These are phyloP conservation scores for Falco columbarius DNA, from an alignment of 2,797 vertebrate genomes.

Conservation along the genomic window DNA sequence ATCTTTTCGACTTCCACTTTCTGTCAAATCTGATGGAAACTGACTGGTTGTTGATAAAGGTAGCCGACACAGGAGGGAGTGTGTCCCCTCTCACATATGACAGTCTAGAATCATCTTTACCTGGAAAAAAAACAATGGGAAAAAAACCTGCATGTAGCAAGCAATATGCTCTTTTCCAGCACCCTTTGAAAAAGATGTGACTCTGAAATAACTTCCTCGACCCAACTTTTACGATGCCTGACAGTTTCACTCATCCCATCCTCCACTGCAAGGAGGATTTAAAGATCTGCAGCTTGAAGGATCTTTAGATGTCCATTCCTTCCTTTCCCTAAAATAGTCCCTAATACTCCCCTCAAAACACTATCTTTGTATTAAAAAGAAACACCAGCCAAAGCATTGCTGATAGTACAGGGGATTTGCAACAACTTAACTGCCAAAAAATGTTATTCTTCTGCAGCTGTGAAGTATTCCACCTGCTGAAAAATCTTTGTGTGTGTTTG, in stretches of 20 bases:
- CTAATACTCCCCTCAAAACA: neutral
- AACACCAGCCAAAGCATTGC: neutral
- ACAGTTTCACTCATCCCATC: neutral
- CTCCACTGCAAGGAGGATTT: neutral
- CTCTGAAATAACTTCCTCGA: neutral
- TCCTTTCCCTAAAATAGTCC: neutral
- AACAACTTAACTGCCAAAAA: neutral
- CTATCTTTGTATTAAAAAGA: neutral
- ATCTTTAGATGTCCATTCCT: neutral
- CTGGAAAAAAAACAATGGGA: neutral
- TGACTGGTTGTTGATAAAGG: neutral
- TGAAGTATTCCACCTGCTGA: neutral
- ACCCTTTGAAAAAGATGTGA: neutral
- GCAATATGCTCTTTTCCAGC: neutral
- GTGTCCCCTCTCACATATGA: neutral
- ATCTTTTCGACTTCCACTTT: neutral
- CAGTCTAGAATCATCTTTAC: neutral
- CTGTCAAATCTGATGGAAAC: neutral
- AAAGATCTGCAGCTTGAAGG: neutral
- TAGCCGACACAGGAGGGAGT: neutral
- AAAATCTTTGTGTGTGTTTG: neutral
- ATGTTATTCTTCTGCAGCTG: neutral
- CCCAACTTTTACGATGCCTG: neutral
- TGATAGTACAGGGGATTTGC: neutral
- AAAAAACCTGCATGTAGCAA: neutral